Conservation (phyloP, 2,888 invertebrate genomes). For the Nymphalis urticae region DNA sequence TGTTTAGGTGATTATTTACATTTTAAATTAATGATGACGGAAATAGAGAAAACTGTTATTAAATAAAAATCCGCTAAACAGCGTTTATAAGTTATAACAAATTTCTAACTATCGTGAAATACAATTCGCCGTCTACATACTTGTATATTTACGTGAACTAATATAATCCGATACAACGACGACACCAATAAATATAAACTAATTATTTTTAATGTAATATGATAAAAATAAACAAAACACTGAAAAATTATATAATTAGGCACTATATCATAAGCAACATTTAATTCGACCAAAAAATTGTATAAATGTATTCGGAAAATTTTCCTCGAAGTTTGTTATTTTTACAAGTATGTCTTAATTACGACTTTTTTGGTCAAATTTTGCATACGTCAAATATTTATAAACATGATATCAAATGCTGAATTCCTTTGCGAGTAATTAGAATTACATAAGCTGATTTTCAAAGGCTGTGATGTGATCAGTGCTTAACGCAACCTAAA, state of each 20-base stretch:
- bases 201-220: too few relatives aligned
- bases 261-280: not conserved
- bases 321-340: not conserved
- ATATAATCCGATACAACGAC: not conserved
- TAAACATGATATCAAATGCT: constrained; percentile 63
- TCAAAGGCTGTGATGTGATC: constrained; percentile 51
- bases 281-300: constrained; percentile 11
- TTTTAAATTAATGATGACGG: too few relatives aligned
- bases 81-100: not conserved
- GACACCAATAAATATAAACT: not conserved
- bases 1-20: too few relatives aligned
- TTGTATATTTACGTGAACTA: not conserved
- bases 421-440: constrained; percentile 70
- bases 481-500: constrained; percentile 67
- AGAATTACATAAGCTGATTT: constrained; percentile 54
- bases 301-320: not conserved
- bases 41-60: too few relatives aligned
- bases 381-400: constrained; percentile 24
- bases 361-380: constrained; percentile 39
- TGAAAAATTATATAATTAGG: too few relatives aligned
- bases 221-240: too few relatives aligned
- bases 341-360: not conserved
- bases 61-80: too few relatives aligned
- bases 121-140: not conserved
- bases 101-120: not conserved